Percentiles rank a stretch among this genome's conserved stretches.
Evolutionary conservation across 2,888 invertebrate genomes (phyloP).

Genomic region (Dorcus hopei): DNA sequence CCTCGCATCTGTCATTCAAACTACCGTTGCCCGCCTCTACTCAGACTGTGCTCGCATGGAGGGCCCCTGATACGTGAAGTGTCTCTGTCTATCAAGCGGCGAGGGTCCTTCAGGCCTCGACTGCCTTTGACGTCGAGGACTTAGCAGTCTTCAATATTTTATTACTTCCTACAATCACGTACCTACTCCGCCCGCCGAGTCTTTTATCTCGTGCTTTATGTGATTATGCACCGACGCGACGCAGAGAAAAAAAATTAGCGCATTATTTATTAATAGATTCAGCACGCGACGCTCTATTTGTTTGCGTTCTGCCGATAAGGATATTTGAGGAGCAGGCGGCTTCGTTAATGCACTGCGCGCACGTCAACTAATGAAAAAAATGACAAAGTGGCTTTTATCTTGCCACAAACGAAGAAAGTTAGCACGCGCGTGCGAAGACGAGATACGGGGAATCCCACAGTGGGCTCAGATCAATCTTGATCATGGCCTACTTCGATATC

Average conservation of each 20-base stretch:
- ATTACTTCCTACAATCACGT: slow-evolving; percentile 9
- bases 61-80: slow-evolving; percentile 9
- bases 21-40: neutral
- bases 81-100: slow-evolving; percentile 10
- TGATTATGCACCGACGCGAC: neutral
- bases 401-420: neutral
- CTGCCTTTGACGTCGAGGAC: slow-evolving; percentile 10
- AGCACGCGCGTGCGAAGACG: neutral
- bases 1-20: neutral
- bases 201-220: neutral
- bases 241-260: too few relatives aligned
- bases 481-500: slow-evolving; percentile 3
- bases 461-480: slow-evolving; percentile 16
- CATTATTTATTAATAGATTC: too few relatives aligned
- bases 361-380: slow-evolving; percentile 2
- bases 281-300: too few relatives aligned
- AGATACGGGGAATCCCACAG: slow-evolving; percentile 9
- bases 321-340: too few relatives aligned
- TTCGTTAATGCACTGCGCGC: too few relatives aligned
- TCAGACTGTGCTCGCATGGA: slow-evolving; percentile 7
- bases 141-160: slow-evolving; percentile 11
- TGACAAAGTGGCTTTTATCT: slow-evolving; percentile 14
- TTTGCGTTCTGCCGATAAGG: too few relatives aligned
- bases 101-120: slow-evolving; percentile 4
- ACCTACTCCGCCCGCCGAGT: slow-evolving; percentile 1